Base-by-base conservation (phyloP, 2,888 invertebrate species). In the Chrysotoxum bicinctum region DNA sequence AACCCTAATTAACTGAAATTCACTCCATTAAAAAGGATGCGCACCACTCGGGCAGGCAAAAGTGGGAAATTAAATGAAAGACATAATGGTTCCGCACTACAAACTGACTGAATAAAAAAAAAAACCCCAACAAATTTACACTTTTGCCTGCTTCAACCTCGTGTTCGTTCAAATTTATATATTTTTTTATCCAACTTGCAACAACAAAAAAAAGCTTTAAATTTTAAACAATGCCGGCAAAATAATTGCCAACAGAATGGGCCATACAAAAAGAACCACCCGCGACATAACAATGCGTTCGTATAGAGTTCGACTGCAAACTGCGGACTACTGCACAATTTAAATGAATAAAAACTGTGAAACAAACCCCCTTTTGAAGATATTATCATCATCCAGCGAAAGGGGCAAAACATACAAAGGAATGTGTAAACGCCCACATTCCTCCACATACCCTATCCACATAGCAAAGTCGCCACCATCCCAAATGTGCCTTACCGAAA, bases 1-100 rank as follows among this genome's bases (percentile, higher is more conserved):
- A 76, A 60, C 73, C 68, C 50, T 85, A 85, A 85, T 85, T 85
- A 85, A 81, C 85, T 81, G 85, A 72, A 85, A 77, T 77, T 76
- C 76, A 68, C 76, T 81, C 45, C 75, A 75, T 80, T 74, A 72
- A 70, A 64, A 70, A 37, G 56, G 48, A 62, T 50, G 52, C 54
- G 58, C 58, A 74, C 64, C 73, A 73, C 84, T 64, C 68, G 37
- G 48, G 35, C 35, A 74, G 66, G 48, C 66, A 66, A 50, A 83
- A 72, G 79, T 58, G 66, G 64, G 35, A 70, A 45, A 70, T 75
- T 72, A 69, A 84, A 64, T 60, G 66, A 72, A 80, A 80, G 50
- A 80, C 75, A 66, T 66, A 80, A 79, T 84, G 70, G 64, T 37
- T 60, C 60, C 52, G 68, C 48, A 69, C 54, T 56, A 37, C 45